phyloP scores from a whole-genome alignment of 2,888 invertebrate genomes.

The Oeneis ivallda region DNA sequence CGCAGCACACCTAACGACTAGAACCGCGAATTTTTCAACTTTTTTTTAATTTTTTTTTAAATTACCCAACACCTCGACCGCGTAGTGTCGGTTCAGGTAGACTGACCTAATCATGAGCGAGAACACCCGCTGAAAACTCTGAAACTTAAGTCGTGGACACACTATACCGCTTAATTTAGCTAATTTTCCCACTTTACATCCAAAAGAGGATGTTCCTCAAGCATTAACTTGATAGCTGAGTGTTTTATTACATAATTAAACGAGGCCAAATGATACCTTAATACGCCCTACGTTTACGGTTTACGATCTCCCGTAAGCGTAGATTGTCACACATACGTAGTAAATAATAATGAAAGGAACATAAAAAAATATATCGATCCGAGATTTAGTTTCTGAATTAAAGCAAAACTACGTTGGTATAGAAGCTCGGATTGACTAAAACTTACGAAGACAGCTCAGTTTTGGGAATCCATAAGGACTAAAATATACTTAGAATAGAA shows the following conservation, averaged over 20 bases:
- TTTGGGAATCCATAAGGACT: no score
- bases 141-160: conserved; percentile 50
- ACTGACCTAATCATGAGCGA: conserved; percentile 40
- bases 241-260: background rate
- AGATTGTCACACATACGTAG: no score
- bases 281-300: no score
- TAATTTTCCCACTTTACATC: conserved; percentile 19
- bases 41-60: conserved; percentile 9
- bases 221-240: conserved; percentile 5
- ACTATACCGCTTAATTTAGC: conserved; percentile 37
- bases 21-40: background rate
- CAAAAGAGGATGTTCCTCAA: conserved; percentile 24
- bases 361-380: no score
- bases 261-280: background rate
- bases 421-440: no score
- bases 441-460: no score
- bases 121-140: conserved; percentile 45
- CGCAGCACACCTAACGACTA: background rate
- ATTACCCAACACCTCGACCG: conserved; percentile 10
- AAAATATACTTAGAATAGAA: no score
- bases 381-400: no score
- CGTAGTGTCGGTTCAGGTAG: conserved; percentile 40
- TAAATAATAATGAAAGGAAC: no score
- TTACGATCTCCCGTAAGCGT: background rate
- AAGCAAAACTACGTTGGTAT: no score